phyloP scores from a whole-genome alignment of 2,888 invertebrate genomes.

The Cosmopolites sordidus region DNA sequence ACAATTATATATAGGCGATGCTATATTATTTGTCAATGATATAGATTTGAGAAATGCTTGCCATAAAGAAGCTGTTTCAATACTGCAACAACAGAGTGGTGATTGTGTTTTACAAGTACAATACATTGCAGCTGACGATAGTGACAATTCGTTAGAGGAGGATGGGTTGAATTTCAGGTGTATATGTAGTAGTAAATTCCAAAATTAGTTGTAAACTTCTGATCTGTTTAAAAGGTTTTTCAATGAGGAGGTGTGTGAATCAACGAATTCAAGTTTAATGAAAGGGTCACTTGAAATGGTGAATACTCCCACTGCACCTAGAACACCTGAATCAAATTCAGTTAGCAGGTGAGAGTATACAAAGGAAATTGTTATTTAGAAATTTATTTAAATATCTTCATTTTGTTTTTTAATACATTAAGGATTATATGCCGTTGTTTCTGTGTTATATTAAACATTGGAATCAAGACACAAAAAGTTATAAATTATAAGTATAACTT shows the following conservation, averaged over 20 bases:
- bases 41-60: slow-evolving; percentile 71
- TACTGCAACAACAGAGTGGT: slow-evolving; percentile 72
- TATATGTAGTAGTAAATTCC: slow-evolving; percentile 1
- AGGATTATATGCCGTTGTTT: no score
- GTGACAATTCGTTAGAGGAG: slow-evolving; percentile 62
- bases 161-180: slow-evolving; percentile 54
- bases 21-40: slow-evolving; percentile 76
- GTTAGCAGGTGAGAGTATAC: slow-evolving; percentile 48
- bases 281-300: slow-evolving; percentile 51
- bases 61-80: slow-evolving; percentile 77
- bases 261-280: slow-evolving; percentile 38
- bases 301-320: slow-evolving; percentile 61
- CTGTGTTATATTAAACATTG: no score
- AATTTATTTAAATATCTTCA: no score
- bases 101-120: slow-evolving; percentile 74
- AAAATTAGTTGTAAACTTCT: not conserved
- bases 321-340: slow-evolving; percentile 56
- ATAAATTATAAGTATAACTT: no score
- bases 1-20: slow-evolving; percentile 76
- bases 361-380: no score
- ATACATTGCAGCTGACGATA: slow-evolving; percentile 66
- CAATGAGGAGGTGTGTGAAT: slow-evolving; percentile 47
- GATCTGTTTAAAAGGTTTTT: slow-evolving; percentile 51
- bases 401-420: no score
- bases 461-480: no score